Conservation (phyloP, 2,888 invertebrate species). For the Sicus ferrugineus region DNA sequence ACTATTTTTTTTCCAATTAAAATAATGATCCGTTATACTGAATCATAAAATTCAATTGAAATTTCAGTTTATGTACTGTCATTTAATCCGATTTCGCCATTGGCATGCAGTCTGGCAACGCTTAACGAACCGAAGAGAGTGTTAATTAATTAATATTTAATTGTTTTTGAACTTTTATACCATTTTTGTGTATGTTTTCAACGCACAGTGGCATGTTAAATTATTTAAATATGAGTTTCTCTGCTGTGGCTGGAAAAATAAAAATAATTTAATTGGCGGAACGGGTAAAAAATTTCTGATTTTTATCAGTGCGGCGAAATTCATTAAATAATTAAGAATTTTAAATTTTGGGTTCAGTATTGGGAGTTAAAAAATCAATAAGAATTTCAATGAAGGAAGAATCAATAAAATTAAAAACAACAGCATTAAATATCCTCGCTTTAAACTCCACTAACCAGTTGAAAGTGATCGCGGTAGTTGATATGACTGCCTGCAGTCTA, state of each 20-base stretch:
- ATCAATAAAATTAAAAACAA: no score
- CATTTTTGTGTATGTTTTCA: slow-evolving; percentile 6
- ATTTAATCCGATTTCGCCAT: not conserved
- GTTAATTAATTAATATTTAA: slow-evolving; percentile 23
- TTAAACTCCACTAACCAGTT: not conserved
- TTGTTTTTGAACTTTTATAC: slow-evolving; percentile 1
- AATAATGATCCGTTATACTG: no score
- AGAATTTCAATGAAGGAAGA: not conserved
- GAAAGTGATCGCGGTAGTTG: not conserved
- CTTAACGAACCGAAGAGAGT: not conserved
- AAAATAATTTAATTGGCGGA: not conserved
- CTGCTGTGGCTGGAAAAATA: not conserved
- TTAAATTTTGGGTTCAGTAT: no score
- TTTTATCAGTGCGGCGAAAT: slow-evolving; percentile 29
- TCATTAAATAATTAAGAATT: slow-evolving; percentile 32
- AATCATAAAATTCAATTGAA: not conserved
- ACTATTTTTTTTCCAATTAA: no score
- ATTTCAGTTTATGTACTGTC: not conserved
- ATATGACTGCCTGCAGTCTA: not conserved
- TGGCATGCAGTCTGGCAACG: not conserved
- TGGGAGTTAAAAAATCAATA: not conserved
- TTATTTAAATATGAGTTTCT: slow-evolving; percentile 14
- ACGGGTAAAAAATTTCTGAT: slow-evolving; percentile 25
- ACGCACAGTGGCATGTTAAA: not conserved
- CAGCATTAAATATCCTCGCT: no score